Evolutionary conservation across 2,888 invertebrate genomes (phyloP), one percentile per base, ranked within the genome.

Genomic region (Pseudanteris insignis): DNA sequence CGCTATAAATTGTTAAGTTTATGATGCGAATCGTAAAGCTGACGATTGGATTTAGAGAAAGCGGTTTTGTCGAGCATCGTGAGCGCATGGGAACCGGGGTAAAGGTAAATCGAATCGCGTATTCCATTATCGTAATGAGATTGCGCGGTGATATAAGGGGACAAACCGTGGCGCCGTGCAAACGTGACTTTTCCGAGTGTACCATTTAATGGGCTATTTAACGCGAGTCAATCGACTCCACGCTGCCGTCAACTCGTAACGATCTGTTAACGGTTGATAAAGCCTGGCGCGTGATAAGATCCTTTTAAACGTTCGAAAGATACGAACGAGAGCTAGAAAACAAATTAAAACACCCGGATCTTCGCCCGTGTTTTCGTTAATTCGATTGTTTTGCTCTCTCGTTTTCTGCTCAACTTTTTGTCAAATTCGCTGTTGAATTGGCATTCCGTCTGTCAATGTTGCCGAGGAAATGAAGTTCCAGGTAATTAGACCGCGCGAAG

Each of bases 191-290:
- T 64, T 62, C 64, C 58, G 50, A 61, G 58, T 55, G 47, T 50
- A 53, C 59, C 63, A 65, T 65, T 65, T 65, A 65, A 60, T 65
- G 57, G 63, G 55, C 58, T 59, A 67, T 67, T 66, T 64, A 64
- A 47, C 59, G 43, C 53, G 43, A 64, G 63, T 64, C 64, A 65
- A 67, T 67, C 67, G 67, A 67, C 60, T 50, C 50, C 28, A 18
- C 34, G 41, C 26, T 37, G 37, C 38, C 55, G 63, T 61, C 59
- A 58, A 50, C 43, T 59, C 63, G 54, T 63, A 62, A 60, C 66
- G 67, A 67, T 65, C 60, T 60, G 67, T 66, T 65, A 65, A 67
- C 63, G 60, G 61, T 54, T 59, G 57, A 63, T 63, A 66, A 63
- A 64, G 57, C 55, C 37, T 25, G 38, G 47, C 61, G 24, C 48